Percentiles rank a stretch among this genome's conserved stretches.
These are phyloP conservation scores for Crypturellus undulatus DNA, from an alignment of 2,113 vertebrate genomes.

Conservation along the genomic window DNA sequence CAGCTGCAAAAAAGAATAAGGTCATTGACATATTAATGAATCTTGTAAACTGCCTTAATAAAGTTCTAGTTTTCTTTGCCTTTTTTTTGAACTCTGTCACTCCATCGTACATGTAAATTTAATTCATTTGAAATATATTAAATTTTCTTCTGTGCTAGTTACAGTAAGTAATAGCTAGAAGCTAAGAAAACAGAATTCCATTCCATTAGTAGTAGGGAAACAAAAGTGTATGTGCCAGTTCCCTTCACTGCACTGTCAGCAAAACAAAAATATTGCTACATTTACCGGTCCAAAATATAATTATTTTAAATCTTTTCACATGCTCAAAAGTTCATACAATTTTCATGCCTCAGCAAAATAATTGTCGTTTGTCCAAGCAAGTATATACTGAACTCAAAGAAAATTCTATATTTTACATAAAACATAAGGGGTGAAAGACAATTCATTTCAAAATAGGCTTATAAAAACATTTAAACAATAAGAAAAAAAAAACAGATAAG, in stretches of 20 bases:
- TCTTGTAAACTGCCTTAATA: conserved; percentile 63
- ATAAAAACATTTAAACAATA: conserved; percentile 69
- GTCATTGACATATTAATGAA: conserved; percentile 61
- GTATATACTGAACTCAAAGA: not conserved
- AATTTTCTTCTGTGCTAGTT: conserved; percentile 54
- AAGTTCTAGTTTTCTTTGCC: conserved; percentile 67
- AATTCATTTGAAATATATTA: conserved; percentile 70
- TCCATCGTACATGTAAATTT: conserved; percentile 58
- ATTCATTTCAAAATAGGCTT: conserved; percentile 48
- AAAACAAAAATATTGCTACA: conserved; percentile 43
- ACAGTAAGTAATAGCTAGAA: conserved; percentile 68
- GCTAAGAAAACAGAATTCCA: conserved; percentile 67
- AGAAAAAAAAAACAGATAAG: conserved; percentile 61
- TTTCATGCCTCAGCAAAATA: conserved; percentile 22
- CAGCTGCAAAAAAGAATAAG: conserved; percentile 42
- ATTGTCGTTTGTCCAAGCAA: not conserved
- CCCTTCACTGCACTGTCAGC: conserved; percentile 52
- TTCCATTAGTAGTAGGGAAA: conserved; percentile 32
- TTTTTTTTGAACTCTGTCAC: conserved; percentile 66
- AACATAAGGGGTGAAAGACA: conserved; percentile 39
- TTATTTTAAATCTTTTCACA: conserved; percentile 60
- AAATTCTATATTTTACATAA: conserved; percentile 16
- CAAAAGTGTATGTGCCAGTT: conserved; percentile 23
- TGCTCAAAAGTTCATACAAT: not conserved
- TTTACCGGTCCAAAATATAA: conserved; percentile 59